Conservation (phyloP, 1,140 invertebrate species). For the Geopemphigus sp. region DNA sequence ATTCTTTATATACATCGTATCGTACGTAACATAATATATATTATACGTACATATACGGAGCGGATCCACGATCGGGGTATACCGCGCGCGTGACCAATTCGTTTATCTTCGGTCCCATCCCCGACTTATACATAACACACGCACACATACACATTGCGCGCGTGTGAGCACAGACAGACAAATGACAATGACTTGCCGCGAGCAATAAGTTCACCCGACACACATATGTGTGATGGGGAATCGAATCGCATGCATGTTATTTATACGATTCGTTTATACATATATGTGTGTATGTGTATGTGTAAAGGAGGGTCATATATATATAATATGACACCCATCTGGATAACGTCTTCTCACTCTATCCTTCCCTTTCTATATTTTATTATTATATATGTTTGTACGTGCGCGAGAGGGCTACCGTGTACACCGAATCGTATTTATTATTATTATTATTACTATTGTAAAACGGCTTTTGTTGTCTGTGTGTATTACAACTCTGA, state of each 20-base stretch:
- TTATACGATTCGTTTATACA: too few relatives aligned
- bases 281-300: too few relatives aligned
- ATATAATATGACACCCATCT: too few relatives aligned
- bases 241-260: neutral
- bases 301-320: neutral
- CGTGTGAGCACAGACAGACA: neutral
- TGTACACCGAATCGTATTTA: slow-evolving; percentile 43
- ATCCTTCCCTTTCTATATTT: neutral
- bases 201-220: slow-evolving; percentile 31
- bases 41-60: too few relatives aligned
- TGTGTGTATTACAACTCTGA: slow-evolving; percentile 47
- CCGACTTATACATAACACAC: neutral
- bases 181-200: slow-evolving; percentile 32
- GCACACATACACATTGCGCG: neutral
- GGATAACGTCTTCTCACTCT: neutral
- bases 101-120: slow-evolving; percentile 45
- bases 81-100: slow-evolving; percentile 39
- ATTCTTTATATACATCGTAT: neutral
- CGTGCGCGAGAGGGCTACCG: slow-evolving; percentile 40
- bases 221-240: slow-evolving; percentile 23
- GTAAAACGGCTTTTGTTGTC: slow-evolving; percentile 30
- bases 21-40: too few relatives aligned
- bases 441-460: slow-evolving; percentile 14
- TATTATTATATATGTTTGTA: slow-evolving; percentile 20
- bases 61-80: neutral